phyloP scores from a whole-genome alignment of 2,113 vertebrate genomes.

The Bagarius yarrelli region DNA sequence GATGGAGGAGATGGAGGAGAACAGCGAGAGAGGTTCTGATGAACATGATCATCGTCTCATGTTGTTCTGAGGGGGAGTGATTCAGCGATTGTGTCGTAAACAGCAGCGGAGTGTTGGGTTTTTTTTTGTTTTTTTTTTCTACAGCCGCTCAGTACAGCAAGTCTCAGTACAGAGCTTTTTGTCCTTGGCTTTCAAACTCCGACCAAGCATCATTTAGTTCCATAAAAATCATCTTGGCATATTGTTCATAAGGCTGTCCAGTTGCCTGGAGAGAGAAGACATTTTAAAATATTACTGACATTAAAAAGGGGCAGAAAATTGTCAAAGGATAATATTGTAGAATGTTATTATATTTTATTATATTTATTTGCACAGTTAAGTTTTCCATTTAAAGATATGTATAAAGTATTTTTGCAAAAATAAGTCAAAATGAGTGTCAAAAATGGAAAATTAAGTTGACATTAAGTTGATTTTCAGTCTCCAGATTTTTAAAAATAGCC shows the following conservation, averaged over 20 bases:
- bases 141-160: constrained; percentile 5
- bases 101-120: constrained; percentile 4
- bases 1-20: constrained; percentile 19
- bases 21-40: constrained; percentile 6
- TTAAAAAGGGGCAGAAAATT: too few species aligned
- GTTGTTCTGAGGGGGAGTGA: constrained; percentile 38
- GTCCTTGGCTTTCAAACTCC: constrained; percentile 99
- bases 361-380: too few species aligned
- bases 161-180: constrained; percentile 91
- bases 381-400: too few species aligned
- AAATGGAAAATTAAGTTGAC: background rate
- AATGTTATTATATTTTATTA: too few species aligned
- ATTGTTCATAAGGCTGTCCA: constrained; percentile 98
- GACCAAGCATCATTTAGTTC: constrained; percentile 99
- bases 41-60: constrained; percentile 23
- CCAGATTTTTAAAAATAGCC: background rate
- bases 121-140: too few species aligned
- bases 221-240: constrained; percentile 99
- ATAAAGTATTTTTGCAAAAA: background rate
- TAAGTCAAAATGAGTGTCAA: background rate
- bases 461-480: background rate
- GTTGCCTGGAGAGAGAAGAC: constrained; percentile 78
- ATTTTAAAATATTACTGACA: background rate
- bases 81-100: constrained; percentile 33
- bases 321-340: too few species aligned